These are phyloP conservation scores for Scopus umbretta DNA, from an alignment of 2,113 vertebrate genomes.

Conservation along the genomic window DNA sequence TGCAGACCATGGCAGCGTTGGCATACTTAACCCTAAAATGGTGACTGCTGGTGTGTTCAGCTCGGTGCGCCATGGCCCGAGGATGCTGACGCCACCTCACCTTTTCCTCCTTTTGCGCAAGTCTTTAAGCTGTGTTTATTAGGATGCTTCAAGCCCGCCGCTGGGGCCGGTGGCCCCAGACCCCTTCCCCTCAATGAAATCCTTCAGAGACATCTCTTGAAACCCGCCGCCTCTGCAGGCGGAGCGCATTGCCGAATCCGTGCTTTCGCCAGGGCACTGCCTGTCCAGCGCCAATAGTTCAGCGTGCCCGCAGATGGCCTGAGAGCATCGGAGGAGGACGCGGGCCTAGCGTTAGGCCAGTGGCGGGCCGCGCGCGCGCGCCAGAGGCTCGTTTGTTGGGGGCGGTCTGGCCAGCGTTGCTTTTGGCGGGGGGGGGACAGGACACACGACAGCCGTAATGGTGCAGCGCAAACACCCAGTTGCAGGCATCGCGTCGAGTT, in stretches of 20 bases:
- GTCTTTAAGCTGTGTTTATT: not conserved
- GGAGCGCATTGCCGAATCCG: accelerated
- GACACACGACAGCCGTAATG: not conserved
- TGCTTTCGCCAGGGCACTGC: accelerated
- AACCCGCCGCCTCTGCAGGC: not conserved
- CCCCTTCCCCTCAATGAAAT: not conserved
- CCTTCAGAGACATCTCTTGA: not conserved
- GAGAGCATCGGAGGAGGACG: accelerated
- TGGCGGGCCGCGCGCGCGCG: accelerated
- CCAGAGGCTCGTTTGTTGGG: accelerated
- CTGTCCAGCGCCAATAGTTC: accelerated
- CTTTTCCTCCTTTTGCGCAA: not conserved
- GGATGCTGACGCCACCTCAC: accelerated
- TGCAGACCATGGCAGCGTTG: not conserved
- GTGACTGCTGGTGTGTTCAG: not conserved
- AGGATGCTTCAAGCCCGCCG: not conserved
- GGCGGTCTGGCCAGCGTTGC: not conserved
- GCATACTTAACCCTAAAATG: not conserved
- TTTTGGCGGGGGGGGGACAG: no score
- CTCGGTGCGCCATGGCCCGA: accelerated
- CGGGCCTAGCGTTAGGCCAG: not conserved
- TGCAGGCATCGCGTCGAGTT: not conserved
- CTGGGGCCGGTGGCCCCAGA: not conserved
- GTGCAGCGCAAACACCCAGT: not conserved
- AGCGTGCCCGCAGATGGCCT: accelerated